These are phyloP conservation scores for Drosophila triauraria DNA, from an alignment of 1,140 invertebrate genomes.

Conservation along the genomic window DNA sequence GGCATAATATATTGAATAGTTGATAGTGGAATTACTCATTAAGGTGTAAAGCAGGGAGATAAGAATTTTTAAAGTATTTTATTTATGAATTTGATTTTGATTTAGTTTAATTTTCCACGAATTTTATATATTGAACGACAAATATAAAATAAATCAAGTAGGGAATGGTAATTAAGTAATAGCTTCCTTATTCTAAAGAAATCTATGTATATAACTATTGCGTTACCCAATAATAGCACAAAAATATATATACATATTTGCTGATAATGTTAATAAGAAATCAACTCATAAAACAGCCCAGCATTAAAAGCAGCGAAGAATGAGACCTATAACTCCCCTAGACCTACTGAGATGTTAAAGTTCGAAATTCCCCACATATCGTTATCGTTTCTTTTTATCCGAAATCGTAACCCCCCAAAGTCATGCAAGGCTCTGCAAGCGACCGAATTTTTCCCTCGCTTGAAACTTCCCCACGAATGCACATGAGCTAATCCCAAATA, in stretches of 20 bases:
- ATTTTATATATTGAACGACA: neutral
- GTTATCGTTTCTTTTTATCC: neutral
- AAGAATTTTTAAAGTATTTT: neutral
- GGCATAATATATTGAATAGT: constrained; percentile 4
- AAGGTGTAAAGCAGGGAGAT: neutral
- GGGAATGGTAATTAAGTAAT: neutral
- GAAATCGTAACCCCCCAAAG: neutral
- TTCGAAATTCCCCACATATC: constrained; percentile 6
- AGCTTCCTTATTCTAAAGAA: neutral
- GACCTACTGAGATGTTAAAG: neutral
- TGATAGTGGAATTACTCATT: constrained; percentile 14
- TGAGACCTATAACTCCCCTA: neutral
- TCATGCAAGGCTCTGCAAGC: constrained; percentile 18
- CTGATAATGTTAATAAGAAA: neutral
- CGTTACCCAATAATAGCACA: neutral
- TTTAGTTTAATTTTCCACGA: neutral
- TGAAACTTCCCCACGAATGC: constrained; percentile 5
- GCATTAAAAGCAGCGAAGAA: neutral
- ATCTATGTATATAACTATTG: neutral
- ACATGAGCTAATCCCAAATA: constrained; percentile 67
- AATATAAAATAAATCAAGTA: neutral
- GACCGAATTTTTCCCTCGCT: constrained; percentile 35
- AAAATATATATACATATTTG: too few species aligned
- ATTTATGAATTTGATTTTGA: neutral
- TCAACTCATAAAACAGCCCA: too few species aligned